A percentile compares a stretch with the other conserved stretches of the same genome.
These are phyloP conservation scores for Vanessa atalanta DNA, from an alignment of 1,140 invertebrate species.

Conservation along the genomic window DNA sequence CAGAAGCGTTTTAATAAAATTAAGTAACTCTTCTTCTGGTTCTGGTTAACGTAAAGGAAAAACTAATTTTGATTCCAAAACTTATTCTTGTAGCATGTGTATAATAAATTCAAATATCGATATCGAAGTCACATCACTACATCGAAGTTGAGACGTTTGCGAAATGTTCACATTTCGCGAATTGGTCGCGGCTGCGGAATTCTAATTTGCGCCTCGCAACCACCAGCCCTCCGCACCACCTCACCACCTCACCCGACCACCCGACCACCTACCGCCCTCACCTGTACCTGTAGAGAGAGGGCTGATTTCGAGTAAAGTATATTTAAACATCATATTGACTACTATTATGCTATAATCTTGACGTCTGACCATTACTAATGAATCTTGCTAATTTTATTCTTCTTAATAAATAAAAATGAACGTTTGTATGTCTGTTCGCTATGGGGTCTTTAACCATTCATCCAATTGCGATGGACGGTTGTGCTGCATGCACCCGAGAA, in stretches of 20 bases:
- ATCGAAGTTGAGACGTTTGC: conserved; percentile 77
- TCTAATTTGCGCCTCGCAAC: conserved; percentile 64
- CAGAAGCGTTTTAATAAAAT: too few relatives aligned
- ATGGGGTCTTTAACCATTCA: too few relatives aligned
- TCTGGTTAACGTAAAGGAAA: too few relatives aligned
- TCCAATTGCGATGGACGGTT: too few relatives aligned
- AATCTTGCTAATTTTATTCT: too few relatives aligned
- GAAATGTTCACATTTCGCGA: conserved; percentile 79
- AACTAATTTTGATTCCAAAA: too few relatives aligned
- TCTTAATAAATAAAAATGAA: too few relatives aligned
- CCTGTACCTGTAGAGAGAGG: conserved; percentile 48
- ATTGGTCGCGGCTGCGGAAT: conserved; percentile 73
- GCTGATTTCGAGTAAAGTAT: neutral
- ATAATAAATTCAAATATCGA: neutral
- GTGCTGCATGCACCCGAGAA: too few relatives aligned
- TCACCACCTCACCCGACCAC: neutral
- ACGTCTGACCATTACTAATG: too few relatives aligned
- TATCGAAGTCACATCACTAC: conserved; percentile 36
- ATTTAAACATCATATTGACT: conserved; percentile 1
- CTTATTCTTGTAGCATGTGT: too few relatives aligned
- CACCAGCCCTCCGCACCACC: conserved; percentile 20
- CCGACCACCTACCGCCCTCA: conserved; percentile 26
- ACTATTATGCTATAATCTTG: neutral
- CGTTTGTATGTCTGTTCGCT: too few relatives aligned
- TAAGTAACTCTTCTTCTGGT: too few relatives aligned